A percentile compares a stretch with the other conserved stretches of the same genome.
phyloP scores from a whole-genome alignment of 2,888 invertebrate genomes.

The Plutella xylostella region DNA sequence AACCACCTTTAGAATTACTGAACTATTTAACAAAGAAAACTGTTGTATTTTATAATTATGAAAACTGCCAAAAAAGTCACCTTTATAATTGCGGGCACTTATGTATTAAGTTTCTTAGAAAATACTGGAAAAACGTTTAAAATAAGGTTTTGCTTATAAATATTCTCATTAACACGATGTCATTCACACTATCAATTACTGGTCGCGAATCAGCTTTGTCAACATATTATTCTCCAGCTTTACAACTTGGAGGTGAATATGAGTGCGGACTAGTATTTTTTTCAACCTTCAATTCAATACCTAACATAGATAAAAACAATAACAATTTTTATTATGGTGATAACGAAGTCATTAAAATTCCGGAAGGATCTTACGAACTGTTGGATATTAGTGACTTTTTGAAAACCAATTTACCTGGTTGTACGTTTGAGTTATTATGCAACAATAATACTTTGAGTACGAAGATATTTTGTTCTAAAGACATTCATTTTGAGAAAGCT shows the following conservation, averaged over 20 bases:
- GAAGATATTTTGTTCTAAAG: too few relatives aligned
- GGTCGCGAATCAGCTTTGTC: conserved; percentile 15
- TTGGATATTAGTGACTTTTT: too few relatives aligned
- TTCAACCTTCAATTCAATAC: too few relatives aligned
- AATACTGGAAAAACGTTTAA: conserved; percentile 5
- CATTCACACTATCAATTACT: conserved; percentile 21
- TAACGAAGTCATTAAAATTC: too few relatives aligned
- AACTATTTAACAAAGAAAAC: conserved; percentile 16
- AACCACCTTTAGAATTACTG: conserved; percentile 25
- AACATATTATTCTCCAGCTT: conserved; percentile 12
- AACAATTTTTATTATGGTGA: too few relatives aligned
- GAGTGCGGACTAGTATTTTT: too few relatives aligned
- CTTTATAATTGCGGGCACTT: conserved; percentile 6
- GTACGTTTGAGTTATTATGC: too few relatives aligned
- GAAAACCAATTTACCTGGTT: too few relatives aligned
- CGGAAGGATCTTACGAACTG: too few relatives aligned
- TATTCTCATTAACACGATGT: background rate
- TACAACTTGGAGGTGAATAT: conserved; percentile 14
- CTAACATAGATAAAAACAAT: too few relatives aligned
- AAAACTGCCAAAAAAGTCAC: conserved; percentile 3
- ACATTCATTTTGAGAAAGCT: too few relatives aligned
- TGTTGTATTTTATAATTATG: conserved; percentile 22
- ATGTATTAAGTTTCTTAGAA: conserved; percentile 7
- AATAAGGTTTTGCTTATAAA: background rate
- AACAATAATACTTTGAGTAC: too few relatives aligned